These are phyloP conservation scores for Drosophila nigricruria DNA, from an alignment of 2,888 invertebrate species.

Conservation along the genomic window DNA sequence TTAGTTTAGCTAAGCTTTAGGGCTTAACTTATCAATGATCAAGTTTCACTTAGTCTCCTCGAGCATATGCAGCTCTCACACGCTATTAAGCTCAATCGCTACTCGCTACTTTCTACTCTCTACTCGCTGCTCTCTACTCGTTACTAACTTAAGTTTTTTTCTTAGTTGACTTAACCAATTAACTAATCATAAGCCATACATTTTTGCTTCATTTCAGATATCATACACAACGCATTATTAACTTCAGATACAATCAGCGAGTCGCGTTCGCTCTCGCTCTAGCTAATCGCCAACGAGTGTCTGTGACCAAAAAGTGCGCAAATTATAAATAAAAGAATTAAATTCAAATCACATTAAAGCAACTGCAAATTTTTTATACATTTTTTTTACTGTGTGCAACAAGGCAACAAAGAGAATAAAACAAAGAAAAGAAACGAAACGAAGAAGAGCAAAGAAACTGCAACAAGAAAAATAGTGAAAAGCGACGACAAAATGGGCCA, in stretches of 20 bases:
- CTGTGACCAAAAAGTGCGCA: constrained; percentile 40
- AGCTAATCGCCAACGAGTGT: constrained; percentile 26
- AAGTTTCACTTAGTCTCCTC: neutral
- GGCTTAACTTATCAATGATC: neutral
- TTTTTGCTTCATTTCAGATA: constrained; percentile 39
- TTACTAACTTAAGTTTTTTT: neutral
- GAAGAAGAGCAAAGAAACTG: constrained; percentile 1
- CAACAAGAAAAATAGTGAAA: constrained; percentile 30
- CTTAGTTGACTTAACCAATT: neutral
- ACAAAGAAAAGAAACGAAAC: constrained; percentile 14
- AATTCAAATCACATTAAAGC: constrained; percentile 45
- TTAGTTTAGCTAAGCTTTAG: neutral
- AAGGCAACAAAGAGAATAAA: constrained; percentile 19
- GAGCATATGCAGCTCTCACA: too few species aligned
- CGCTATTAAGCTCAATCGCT: too few species aligned
- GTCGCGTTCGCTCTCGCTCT: constrained; percentile 12
- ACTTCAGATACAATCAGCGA: constrained; percentile 31
- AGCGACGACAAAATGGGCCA: constrained; percentile 63
- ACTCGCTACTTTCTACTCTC: too few species aligned
- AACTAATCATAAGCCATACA: constrained; percentile 33
- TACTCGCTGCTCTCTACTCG: constrained; percentile 1
- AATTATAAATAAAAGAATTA: constrained; percentile 19
- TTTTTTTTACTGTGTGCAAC: constrained; percentile 50
- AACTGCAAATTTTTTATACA: constrained; percentile 52
- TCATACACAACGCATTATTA: constrained; percentile 28